Percentiles rank a stretch among this genome's conserved stretches.
These are phyloP conservation scores for Rotaria socialis DNA, from an alignment of 2,888 invertebrate genomes.

Conservation along the genomic window DNA sequence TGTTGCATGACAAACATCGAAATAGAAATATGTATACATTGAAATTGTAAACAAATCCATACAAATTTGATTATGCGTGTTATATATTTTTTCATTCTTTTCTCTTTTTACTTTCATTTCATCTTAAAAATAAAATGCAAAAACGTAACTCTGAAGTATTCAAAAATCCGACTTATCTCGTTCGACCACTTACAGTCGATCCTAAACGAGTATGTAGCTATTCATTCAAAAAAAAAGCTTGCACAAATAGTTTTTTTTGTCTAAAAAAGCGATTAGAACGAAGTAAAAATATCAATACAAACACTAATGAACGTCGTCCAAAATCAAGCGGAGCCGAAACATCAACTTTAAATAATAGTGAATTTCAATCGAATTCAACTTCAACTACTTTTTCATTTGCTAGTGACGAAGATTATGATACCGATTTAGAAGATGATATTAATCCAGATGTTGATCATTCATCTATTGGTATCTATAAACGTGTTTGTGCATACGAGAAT, in stretches of 20 bases:
- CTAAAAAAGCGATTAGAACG: background rate
- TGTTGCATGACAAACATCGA: background rate
- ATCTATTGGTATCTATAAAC: background rate
- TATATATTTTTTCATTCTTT: background rate
- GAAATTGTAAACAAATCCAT: background rate
- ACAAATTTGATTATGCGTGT: background rate
- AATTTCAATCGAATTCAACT: background rate
- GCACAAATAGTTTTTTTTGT: background rate
- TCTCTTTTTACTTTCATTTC: background rate
- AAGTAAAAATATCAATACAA: background rate
- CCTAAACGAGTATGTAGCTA: background rate
- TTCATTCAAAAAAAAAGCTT: background rate
- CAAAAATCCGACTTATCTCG: background rate
- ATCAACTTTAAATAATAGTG: background rate
- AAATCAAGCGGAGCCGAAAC: background rate
- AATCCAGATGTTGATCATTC: background rate
- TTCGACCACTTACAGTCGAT: constrained; percentile 7
- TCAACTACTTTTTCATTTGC: background rate
- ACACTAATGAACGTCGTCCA: background rate
- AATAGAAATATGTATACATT: background rate
- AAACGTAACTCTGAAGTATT: background rate
- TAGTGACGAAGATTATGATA: constrained; percentile 26
- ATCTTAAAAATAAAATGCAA: background rate
- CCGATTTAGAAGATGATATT: constrained; percentile 6
- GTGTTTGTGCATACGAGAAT: background rate